Evolutionary conservation across 2,888 invertebrate genomes (phyloP), one percentile per base, ranked within the genome.

Genomic region (Reticulitermes lucifugus): DNA sequence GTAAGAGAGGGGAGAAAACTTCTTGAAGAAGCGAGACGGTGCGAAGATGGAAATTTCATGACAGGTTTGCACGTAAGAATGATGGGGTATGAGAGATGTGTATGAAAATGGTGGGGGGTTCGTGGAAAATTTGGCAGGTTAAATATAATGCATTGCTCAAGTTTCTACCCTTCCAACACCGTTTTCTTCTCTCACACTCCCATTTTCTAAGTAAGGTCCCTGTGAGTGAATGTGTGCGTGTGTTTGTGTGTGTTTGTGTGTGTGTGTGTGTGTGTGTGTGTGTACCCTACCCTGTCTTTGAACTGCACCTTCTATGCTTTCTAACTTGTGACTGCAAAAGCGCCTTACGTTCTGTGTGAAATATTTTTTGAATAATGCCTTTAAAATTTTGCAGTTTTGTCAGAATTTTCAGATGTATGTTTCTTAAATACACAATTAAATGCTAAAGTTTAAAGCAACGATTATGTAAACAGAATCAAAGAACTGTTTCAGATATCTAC

Each of bases 71-170:
- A 43, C 41, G 81, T 22, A 81, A 81, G 81, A 81, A 81, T 55
- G 81, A 81, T 65, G 81, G 81, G 35, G 55, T 29, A 70, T 35
- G n/a, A 59, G 51, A 46, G 25, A 70, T 60, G 70, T 59, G 70
- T 81, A 81, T 43, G 81, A 81, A 79, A 79, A 79, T 79, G 79
- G 79, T 10, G 35, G 43, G 35, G 79, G 29, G 79, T 81, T 65
- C 70, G 65, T 60, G 65, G 70, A 81, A 81, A 65, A 81, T 81
- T 81, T 81, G 81, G 81, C 81, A 81, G 81, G 65, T 81, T 81
- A 70, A 81, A 81, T 81, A 81, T 81, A 81, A 81, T 81, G 70
- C 81, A 81, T 81, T 81, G 70, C 81, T 65, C 77, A 84, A 84
- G 84, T 75, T 83, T 73, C 65, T 41, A 29, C 85, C 60, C 51